A percentile compares a stretch with the other conserved stretches of the same genome.
These are phyloP conservation scores for Ceratosolen fusciceps DNA, from an alignment of 1,140 invertebrate genomes.

Conservation along the genomic window DNA sequence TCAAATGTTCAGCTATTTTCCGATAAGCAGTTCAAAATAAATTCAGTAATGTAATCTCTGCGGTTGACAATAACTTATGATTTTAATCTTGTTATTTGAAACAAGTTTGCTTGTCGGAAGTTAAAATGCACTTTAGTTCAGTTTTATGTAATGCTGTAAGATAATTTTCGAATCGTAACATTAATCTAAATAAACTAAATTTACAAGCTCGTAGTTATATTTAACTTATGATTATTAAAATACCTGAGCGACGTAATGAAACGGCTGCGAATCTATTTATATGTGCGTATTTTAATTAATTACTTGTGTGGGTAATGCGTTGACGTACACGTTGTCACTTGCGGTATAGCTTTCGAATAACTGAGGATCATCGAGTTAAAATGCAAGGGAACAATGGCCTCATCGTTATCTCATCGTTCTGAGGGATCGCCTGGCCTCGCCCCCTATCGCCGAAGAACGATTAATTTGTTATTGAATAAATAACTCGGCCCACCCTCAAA, in stretches of 20 bases:
- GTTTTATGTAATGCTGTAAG: not conserved
- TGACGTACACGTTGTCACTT: too few relatives aligned
- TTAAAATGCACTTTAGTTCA: slow-evolving; percentile 7
- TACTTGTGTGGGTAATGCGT: too few relatives aligned
- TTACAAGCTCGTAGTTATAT: not conserved
- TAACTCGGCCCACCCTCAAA: too few relatives aligned
- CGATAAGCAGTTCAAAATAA: not conserved
- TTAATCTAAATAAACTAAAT: not conserved
- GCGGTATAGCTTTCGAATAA: too few relatives aligned
- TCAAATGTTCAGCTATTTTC: not conserved
- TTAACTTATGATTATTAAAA: not conserved
- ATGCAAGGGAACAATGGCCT: not conserved
- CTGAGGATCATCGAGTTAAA: not conserved
- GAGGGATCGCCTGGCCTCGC: too few relatives aligned
- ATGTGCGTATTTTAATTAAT: too few relatives aligned
- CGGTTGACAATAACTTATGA: slow-evolving; percentile 13
- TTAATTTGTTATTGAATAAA: too few relatives aligned
- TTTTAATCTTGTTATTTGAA: slow-evolving; percentile 8
- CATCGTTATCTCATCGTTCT: too few relatives aligned
- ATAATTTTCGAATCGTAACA: not conserved
- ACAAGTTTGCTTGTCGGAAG: slow-evolving; percentile 18
- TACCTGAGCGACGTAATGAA: not conserved
- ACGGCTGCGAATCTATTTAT: not conserved
- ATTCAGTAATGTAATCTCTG: not conserved
- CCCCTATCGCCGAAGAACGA: not conserved